A percentile compares a stretch with the other conserved stretches of the same genome.
These are phyloP conservation scores for Phragmatobia fuliginosa DNA, from an alignment of 2,888 invertebrate genomes.

Conservation along the genomic window DNA sequence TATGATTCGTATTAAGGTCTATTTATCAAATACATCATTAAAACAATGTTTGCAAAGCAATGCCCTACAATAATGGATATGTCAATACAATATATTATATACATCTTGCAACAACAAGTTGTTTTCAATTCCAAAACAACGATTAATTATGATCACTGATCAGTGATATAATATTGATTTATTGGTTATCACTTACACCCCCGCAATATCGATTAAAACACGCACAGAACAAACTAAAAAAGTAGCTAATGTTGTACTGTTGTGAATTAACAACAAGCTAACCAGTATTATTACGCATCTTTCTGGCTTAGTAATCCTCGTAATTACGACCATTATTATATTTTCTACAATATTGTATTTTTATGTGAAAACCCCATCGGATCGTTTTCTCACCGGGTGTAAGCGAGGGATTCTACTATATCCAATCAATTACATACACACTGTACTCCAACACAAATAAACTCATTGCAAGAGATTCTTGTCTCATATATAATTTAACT, in stretches of 20 bases:
- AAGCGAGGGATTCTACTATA: background rate
- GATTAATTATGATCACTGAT: background rate
- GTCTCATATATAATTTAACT: too few species aligned
- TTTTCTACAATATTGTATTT: background rate
- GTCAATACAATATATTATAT: background rate
- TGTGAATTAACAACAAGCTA: background rate
- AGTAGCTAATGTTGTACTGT: background rate
- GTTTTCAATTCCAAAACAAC: background rate
- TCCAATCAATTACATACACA: background rate
- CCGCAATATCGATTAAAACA: background rate
- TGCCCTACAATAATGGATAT: slow-evolving; percentile 12
- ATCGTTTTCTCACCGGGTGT: background rate
- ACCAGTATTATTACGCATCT: background rate
- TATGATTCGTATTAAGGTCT: slow-evolving; percentile 65
- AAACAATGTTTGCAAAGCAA: slow-evolving; percentile 39
- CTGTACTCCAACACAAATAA: background rate
- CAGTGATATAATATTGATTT: background rate
- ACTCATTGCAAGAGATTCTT: background rate
- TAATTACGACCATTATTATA: background rate
- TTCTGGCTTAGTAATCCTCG: background rate
- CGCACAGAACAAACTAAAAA: background rate
- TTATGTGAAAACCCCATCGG: background rate
- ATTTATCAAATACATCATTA: slow-evolving; percentile 77
- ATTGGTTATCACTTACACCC: background rate
- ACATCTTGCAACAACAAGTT: background rate